These are phyloP conservation scores for Cylindroiulus punctatus DNA, from an alignment of 2,888 invertebrate genomes.

Conservation along the genomic window DNA sequence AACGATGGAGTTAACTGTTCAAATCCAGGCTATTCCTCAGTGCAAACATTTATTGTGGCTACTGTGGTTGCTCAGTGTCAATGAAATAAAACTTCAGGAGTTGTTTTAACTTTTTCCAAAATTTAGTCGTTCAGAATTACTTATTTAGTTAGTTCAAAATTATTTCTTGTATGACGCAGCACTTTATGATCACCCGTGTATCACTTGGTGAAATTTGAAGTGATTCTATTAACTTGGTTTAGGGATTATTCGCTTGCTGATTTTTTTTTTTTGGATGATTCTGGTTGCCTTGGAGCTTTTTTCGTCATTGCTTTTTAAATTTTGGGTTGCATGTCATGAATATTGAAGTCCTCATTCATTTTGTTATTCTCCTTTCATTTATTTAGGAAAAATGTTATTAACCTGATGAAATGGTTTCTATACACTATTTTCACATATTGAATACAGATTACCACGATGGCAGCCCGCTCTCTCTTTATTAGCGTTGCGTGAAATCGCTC, in stretches of 20 bases:
- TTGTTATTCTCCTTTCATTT: background rate
- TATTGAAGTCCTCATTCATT: background rate
- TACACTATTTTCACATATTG: background rate
- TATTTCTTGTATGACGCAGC: no score
- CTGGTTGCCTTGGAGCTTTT: background rate
- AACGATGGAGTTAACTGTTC: background rate
- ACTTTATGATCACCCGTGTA: no score
- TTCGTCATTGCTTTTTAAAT: background rate
- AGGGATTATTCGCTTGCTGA: background rate
- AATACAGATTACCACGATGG: background rate
- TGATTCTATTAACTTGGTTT: no score
- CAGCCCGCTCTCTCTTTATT: conserved; percentile 4
- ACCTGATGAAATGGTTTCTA: background rate
- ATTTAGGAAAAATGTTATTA: background rate
- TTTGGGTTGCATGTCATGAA: background rate
- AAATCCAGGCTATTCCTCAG: no score
- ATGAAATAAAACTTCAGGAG: no score
- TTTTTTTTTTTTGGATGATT: background rate
- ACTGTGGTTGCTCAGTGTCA: no score
- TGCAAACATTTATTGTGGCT: no score
- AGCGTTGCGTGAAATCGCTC: conserved; percentile 11
- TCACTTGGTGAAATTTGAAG: no score
- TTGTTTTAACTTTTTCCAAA: no score
- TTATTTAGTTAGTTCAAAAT: no score
- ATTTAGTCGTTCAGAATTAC: no score